These are phyloP conservation scores for Prunella fulvescens DNA, from an alignment of 2,113 vertebrate genomes.

Conservation along the genomic window DNA sequence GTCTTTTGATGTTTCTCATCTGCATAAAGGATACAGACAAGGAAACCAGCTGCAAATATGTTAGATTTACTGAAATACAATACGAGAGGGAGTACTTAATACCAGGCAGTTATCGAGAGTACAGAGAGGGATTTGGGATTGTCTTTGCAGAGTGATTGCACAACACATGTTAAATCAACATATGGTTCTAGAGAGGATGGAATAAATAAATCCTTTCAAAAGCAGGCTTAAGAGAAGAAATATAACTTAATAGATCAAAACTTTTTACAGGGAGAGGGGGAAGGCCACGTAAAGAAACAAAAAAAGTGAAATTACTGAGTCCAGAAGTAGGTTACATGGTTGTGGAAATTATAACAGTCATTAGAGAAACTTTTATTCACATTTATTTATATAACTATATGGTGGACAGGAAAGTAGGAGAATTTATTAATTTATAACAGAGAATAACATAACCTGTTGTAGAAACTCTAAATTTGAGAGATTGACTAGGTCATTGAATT, in stretches of 20 bases:
- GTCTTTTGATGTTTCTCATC: constrained; percentile 13
- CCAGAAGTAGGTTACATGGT: not conserved
- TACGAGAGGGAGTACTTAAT: not conserved
- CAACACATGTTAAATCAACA: not conserved
- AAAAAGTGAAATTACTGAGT: not conserved
- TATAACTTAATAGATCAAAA: not conserved
- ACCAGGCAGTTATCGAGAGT: not conserved
- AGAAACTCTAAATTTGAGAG: not conserved
- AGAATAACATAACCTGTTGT: not conserved
- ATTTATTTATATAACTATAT: not conserved
- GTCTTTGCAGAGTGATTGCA: not conserved
- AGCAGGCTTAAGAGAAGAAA: not conserved
- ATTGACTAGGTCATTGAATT: not conserved
- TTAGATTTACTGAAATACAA: constrained; percentile 1
- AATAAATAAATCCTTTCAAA: not conserved
- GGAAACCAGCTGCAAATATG: constrained; percentile 21
- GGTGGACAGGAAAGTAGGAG: not conserved
- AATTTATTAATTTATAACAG: not conserved
- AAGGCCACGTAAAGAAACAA: not conserved
- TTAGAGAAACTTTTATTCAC: not conserved
- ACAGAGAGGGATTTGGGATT: not conserved
- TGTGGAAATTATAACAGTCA: not conserved
- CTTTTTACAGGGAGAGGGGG: not conserved
- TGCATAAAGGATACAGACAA: not conserved
- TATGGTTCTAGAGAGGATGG: not conserved